phyloP scores from a whole-genome alignment of 2,888 invertebrate species.

The Cryptocheilus praepositus region DNA sequence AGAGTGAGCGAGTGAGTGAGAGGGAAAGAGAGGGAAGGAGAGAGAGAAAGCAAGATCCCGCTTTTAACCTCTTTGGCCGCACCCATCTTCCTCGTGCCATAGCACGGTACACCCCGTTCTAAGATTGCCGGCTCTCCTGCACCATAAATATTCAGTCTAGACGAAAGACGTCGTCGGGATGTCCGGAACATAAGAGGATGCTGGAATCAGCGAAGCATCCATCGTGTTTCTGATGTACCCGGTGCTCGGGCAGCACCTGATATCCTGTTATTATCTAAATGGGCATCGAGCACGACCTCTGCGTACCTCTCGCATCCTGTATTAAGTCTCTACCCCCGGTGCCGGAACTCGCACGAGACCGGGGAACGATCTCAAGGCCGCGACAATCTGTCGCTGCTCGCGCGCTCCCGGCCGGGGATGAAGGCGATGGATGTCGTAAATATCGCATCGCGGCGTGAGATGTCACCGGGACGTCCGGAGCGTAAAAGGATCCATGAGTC shows the following conservation, averaged over 20 bases:
- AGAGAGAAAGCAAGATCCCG: slow-evolving; percentile 1
- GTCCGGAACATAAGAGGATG: slow-evolving; percentile 6
- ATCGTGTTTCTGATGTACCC: background rate
- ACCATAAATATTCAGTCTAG: slow-evolving; percentile 6
- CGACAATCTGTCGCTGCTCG: too few relatives aligned
- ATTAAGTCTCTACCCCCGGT: too few relatives aligned
- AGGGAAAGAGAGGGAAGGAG: background rate
- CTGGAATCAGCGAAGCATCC: slow-evolving; percentile 1
- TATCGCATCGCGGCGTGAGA: background rate
- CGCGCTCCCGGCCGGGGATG: too few relatives aligned
- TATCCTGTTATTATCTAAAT: slow-evolving; percentile 11
- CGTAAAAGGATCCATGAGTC: slow-evolving; percentile 10
- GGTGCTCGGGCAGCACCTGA: slow-evolving; percentile 2
- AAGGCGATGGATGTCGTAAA: too few relatives aligned
- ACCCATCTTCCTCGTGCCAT: background rate
- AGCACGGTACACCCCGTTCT: background rate
- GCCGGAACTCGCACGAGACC: too few relatives aligned
- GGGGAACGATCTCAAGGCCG: too few relatives aligned
- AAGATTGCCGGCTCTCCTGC: background rate
- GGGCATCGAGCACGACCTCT: background rate
- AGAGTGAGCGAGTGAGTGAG: too few relatives aligned
- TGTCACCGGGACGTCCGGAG: slow-evolving; percentile 1
- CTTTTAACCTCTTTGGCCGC: slow-evolving; percentile 15
- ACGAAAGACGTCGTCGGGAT: slow-evolving; percentile 1
- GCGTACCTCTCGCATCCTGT: background rate